Conservation (phyloP, 2,113 vertebrate species). For the Arvicanthis niloticus region DNA sequence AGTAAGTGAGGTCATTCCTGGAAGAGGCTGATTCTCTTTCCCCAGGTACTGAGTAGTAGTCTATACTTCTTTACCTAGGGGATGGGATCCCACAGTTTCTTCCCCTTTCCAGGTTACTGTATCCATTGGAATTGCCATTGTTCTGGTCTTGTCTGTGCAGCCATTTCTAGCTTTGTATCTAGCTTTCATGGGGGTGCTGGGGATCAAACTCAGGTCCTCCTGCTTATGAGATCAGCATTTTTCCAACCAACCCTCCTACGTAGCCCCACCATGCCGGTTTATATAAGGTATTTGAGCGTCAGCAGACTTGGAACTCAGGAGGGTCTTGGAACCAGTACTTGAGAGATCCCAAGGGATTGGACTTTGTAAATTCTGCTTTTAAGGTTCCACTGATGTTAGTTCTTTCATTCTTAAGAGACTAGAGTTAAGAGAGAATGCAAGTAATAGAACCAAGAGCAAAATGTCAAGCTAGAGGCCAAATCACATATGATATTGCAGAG, state of each 20-base stretch:
- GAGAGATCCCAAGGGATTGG: neutral
- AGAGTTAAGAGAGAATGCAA: neutral
- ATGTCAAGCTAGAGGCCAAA: neutral
- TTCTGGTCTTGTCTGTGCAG: neutral
- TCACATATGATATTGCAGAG: neutral
- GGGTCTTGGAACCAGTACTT: neutral
- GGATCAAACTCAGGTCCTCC: neutral
- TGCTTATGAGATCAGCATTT: neutral
- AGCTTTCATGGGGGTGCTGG: neutral
- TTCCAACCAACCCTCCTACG: neutral
- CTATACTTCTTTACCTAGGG: neutral
- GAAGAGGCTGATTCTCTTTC: neutral
- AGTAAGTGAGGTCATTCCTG: neutral
- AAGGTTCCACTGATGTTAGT: neutral
- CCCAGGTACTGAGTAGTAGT: neutral
- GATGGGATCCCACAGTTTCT: neutral
- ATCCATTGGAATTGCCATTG: neutral
- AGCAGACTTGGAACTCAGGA: neutral
- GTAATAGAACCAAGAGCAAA: conserved; percentile 16
- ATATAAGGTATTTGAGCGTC: neutral
- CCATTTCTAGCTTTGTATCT: neutral
- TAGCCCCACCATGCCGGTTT: neutral
- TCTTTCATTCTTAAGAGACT: no score
- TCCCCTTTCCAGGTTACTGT: neutral
- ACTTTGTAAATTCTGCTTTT: conserved; percentile 35